Evolutionary conservation across 2,797 vertebrate species (phyloP), one percentile per base, ranked within the genome.

Genomic region (Coracias cyanogaster): DNA sequence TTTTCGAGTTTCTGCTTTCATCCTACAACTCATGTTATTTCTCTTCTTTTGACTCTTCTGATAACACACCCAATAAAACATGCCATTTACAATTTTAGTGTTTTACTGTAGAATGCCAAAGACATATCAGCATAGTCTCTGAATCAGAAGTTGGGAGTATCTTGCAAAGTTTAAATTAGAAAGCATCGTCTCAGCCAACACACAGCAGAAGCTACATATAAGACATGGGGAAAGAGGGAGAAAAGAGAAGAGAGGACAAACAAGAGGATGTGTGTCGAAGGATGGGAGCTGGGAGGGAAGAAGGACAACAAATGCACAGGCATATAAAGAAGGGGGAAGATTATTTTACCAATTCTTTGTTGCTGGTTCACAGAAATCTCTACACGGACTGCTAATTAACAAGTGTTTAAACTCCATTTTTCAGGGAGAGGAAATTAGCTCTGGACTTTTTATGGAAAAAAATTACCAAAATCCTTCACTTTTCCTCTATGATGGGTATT

Each of bases 371-470:
- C n/a, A 85, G 82, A 81, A 81, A 49, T 49, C 43, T 73, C 60
- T 89, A 77, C 88, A 86, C 29, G 74, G 62, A 64, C 48, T 20
- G 19, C 35, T 86, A 90, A 93, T 72, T 90, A 66, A 33, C 35
- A 46, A 60, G 31, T 43, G 4, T 76, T 61, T 71, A 60, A 82
- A 74, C 49, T 77, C 33, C 37, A 94, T 33, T 46, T 90, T 82
- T 70, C 76, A 91, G 64, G 57, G 69, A 67, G 31, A 54, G 18
- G 58, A 96, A 96, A 89, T 78, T 33, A 89, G 29, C 45, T 51
- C 52, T 57, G 88, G 21, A 43, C 67, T 88, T 51, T 67, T 84
- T 33, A 65, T 10, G 28, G 49, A 82, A 76, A 35, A 21, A 64
- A 49, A 84, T 71, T 39, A 37, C 85, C 54, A 65, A 88, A 82